Evolutionary conservation across 2,113 vertebrate genomes (phyloP), one percentile per base, ranked within the genome.

Genomic region (Nannobrachium achirus): DNA sequence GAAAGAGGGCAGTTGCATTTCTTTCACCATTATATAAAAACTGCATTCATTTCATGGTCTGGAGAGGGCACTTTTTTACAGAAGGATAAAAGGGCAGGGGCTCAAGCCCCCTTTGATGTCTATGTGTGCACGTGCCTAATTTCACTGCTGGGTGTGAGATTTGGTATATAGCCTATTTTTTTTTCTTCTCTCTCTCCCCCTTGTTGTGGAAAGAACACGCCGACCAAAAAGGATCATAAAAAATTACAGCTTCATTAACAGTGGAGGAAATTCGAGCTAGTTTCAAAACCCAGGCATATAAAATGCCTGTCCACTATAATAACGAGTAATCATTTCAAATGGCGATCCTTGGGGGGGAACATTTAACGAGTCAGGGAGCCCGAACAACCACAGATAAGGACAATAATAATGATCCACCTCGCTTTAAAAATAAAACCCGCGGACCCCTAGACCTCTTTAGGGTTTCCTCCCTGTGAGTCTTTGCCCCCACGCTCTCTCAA

Each of bases 191-290:
- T 16, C 38, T 38, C 16, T 45, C 71, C 33, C 19, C 69, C 71
- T 77, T 84, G 66, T 80, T 79, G 85, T 81, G 79, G 66, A 86
- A 84, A 81, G 69, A 80, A 81, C 81, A 69, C 10, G 15, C 11
- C 20, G 40, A 52, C 52, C 53, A 70, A 20, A 69, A 68, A 15
- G 2, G 51, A 60, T 65, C 73, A 84, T 86, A 85, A 88, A 93
- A 82, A 71, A 79, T 59, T 69, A 71, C 73, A 75, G 86, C 75
- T 86, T 91, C 88, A 80, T 92, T 91, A 92, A 79, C 75, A 79
- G 75, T 44, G 71, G 18, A 83, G 76, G 83, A 82, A 89, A 86
- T 53, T 56, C 33, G 42, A 85, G 83, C 68, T 83, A 77, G 78
- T 80, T 89, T 85, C 66, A 89, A 88, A 67, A 33, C 76, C 56